A percentile compares a stretch with the other conserved stretches of the same genome.
Evolutionary conservation across 2,797 vertebrate genomes (phyloP).

Genomic region (Hafferia zeledoni): DNA sequence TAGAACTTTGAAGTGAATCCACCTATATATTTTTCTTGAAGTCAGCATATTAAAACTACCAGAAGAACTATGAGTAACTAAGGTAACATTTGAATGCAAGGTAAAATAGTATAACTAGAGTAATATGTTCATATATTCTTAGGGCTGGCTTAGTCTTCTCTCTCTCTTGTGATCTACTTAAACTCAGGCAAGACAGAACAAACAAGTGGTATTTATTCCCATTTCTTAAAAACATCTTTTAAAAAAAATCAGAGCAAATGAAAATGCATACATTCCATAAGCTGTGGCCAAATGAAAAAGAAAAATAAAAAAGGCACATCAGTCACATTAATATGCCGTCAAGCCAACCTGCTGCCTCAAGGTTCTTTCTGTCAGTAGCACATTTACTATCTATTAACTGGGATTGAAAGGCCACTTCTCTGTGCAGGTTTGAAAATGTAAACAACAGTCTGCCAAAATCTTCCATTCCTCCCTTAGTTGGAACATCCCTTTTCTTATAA

Average conservation of each 20-base stretch:
- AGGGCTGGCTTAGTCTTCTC: background rate
- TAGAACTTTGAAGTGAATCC: background rate
- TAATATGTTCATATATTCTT: background rate
- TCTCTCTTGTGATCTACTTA: background rate
- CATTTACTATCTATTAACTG: background rate
- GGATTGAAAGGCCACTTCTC: background rate
- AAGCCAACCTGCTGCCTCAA: background rate
- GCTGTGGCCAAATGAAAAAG: background rate
- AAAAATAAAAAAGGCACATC: background rate
- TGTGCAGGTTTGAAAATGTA: background rate
- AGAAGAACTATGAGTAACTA: background rate
- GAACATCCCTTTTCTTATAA: background rate
- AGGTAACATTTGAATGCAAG: background rate
- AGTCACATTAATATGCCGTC: background rate
- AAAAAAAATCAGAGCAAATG: background rate
- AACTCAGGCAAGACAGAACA: background rate
- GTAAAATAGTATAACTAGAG: background rate
- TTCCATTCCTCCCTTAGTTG: background rate
- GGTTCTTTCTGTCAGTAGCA: background rate
- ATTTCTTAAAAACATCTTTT: background rate
- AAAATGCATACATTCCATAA: background rate
- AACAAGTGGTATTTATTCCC: background rate
- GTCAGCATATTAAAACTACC: background rate
- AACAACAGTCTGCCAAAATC: background rate
- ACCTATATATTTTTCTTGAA: background rate